Percentiles rank a stretch among this genome's conserved stretches.
These are phyloP conservation scores for human (Homo sapiens) DNA, from an alignment of 2,113 vertebrate genomes.

Conservation along the genomic window DNA sequence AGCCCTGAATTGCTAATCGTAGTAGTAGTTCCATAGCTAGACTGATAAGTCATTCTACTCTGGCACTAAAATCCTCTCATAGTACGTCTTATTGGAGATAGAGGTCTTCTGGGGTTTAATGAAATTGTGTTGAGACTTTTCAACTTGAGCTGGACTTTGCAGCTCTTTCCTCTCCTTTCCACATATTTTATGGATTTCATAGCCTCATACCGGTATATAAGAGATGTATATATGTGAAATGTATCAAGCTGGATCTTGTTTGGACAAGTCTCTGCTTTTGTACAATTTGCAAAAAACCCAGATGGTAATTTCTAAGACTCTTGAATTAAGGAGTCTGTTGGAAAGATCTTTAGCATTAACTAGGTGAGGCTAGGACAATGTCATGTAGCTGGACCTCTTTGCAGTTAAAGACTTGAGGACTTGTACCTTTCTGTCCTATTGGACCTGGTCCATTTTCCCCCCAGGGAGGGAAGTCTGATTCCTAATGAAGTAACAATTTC, in stretches of 20 bases:
- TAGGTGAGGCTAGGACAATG: background rate
- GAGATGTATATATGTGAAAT: background rate
- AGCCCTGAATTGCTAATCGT: slow-evolving; percentile 79
- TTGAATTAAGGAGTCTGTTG: background rate
- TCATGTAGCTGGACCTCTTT: background rate
- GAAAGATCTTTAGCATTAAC: background rate
- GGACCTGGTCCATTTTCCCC: background rate
- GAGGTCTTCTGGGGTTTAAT: slow-evolving; percentile 65
- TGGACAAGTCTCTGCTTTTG: slow-evolving; percentile 14
- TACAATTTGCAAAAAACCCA: slow-evolving; percentile 14
- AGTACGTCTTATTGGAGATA: slow-evolving; percentile 38
- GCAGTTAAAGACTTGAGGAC: background rate
- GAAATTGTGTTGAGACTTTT: slow-evolving; percentile 70
- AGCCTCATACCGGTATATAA: background rate
- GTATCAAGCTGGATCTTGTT: background rate
- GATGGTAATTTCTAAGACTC: background rate
- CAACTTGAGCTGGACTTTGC: slow-evolving; percentile 66
- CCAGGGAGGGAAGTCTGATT: background rate
- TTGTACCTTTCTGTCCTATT: background rate
- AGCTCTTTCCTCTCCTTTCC: slow-evolving; percentile 64
- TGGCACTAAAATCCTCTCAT: slow-evolving; percentile 70
- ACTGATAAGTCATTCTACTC: slow-evolving; percentile 54
- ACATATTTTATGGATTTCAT: slow-evolving; percentile 19
- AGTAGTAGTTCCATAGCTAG: slow-evolving; percentile 76
- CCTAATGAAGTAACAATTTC: background rate